Evolutionary conservation across 2,888 invertebrate genomes (phyloP).

Genomic region (Andrena dorsata): DNA sequence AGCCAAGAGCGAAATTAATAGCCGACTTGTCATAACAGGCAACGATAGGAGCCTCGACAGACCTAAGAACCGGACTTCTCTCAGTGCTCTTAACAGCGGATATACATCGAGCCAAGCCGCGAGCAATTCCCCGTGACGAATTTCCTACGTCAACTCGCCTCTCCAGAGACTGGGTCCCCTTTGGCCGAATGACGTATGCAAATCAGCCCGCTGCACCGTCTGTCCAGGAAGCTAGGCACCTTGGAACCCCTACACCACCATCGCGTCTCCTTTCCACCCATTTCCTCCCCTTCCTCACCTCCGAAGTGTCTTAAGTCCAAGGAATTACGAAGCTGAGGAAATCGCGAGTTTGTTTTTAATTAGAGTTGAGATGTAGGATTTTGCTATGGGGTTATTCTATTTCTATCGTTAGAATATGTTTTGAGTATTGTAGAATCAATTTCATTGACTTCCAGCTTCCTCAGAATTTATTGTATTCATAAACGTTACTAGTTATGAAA

Average conservation of each 20-base stretch:
- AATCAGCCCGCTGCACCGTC: conserved; percentile 61
- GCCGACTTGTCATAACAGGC: conserved; percentile 71
- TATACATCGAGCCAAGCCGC: conserved; percentile 57
- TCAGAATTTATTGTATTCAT: too few relatives aligned
- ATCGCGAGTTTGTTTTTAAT: too few relatives aligned
- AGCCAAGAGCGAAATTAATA: conserved; percentile 72
- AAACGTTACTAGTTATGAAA: too few relatives aligned
- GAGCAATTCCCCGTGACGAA: conserved; percentile 75
- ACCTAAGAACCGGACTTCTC: conserved; percentile 57
- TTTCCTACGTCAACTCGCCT: conserved; percentile 70
- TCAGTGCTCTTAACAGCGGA: conserved; percentile 58
- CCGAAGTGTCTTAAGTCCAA: neutral
- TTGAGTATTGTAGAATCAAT: too few relatives aligned
- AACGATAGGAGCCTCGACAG: conserved; percentile 67
- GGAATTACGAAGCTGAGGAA: neutral
- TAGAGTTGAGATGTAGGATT: too few relatives aligned
- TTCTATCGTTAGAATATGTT: too few relatives aligned
- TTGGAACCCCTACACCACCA: conserved; percentile 27
- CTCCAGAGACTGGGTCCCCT: conserved; percentile 54
- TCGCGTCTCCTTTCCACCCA: conserved; percentile 10
- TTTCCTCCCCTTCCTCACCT: neutral
- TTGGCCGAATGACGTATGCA: conserved; percentile 73
- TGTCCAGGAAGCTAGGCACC: conserved; percentile 48
- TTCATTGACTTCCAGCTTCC: too few relatives aligned
- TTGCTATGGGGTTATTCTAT: too few relatives aligned